Base-by-base conservation (phyloP, 2,797 vertebrate species). In the Hapalemur alaotrensis region DNA sequence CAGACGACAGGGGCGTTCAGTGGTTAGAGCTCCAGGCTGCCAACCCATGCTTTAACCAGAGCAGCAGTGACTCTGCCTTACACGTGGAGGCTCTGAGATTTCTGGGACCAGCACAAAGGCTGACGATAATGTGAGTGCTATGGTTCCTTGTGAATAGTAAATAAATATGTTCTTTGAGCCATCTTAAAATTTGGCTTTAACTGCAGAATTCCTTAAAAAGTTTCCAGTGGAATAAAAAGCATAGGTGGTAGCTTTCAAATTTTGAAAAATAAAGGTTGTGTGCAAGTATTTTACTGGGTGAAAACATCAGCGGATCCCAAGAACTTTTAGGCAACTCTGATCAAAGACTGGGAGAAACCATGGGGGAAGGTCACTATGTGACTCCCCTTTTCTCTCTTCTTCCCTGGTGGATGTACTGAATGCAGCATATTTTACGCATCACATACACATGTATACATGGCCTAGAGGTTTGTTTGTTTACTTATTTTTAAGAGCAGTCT, bases 181-280 rank as follows among this genome's bases (percentile, higher is more conserved):
- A 48, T 46, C 65, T 88, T 28, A 46, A 85, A 57, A 41, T 54
- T 12, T 81, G 54, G 69, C 35, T 78, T 59, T 57, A 65, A 95
- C 69, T 28, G 22, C 8, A 59, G 69, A 57, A 11, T 70, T 94
- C 59, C 63, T 89, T 57, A 20, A 63, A 75, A 91, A 50, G 22
- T 90, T 83, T 61, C 52, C 48, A 63, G 75, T 70, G 63, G 43
- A 91, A 86, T 78, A 69, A 86, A 89, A 85, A 63, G 48, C 41
- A 18, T 41, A 57, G 41, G 28, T 35, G 52, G 32, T 28, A 88
- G 59, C 43, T 38, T 69, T 69, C n/a, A 90, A 78, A 30, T 41
- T 59, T 32, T 89, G 75, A 91, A 90, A 69, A 96, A 8, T 87
- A 61, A 84, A 69, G 18, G 32, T 10, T 30, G 18, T 23, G 25